phyloP scores from a whole-genome alignment of 1,140 invertebrate genomes.

The Ylistrum balloti region DNA sequence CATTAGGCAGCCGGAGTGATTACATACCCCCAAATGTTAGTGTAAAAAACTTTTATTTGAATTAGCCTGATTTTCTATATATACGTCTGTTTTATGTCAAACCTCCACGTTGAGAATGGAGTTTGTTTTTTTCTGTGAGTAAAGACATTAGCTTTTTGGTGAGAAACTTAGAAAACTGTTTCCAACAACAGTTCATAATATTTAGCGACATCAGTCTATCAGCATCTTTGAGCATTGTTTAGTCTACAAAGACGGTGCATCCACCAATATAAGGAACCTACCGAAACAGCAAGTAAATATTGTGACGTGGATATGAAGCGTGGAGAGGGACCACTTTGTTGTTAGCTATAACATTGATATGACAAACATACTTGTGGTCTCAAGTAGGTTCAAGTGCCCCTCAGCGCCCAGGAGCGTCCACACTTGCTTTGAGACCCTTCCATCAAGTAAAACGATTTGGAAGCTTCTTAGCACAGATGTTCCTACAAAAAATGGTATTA shows the following conservation, averaged over 20 bases:
- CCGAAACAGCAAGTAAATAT: conserved; percentile 29
- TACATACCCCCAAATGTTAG: background rate
- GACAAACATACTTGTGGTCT: conserved; percentile 38
- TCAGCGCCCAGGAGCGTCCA: conserved; percentile 36
- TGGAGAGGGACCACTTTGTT: conserved; percentile 32
- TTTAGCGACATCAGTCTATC: conserved; percentile 24
- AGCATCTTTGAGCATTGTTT: conserved; percentile 38
- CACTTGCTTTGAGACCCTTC: conserved; percentile 37
- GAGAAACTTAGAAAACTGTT: conserved; percentile 27
- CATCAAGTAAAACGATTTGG: conserved; percentile 27
- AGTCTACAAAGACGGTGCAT: conserved; percentile 8
- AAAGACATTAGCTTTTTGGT: background rate
- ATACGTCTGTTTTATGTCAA: conserved; percentile 39
- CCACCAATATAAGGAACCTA: background rate
- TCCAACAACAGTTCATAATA: conserved; percentile 36
- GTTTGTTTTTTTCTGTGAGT: background rate
- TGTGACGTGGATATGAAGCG: background rate
- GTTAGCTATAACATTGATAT: conserved; percentile 20
- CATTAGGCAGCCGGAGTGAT: background rate
- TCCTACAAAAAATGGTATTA: conserved; percentile 24
- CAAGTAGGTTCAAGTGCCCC: conserved; percentile 37
- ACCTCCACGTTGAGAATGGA: conserved; percentile 4
- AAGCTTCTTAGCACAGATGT: conserved; percentile 19
- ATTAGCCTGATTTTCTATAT: conserved; percentile 29
- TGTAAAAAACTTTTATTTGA: conserved; percentile 36